A percentile compares a stretch with the other conserved stretches of the same genome.
phyloP scores from a whole-genome alignment of 2,113 vertebrate species.

The Lamprotornis superbus region DNA sequence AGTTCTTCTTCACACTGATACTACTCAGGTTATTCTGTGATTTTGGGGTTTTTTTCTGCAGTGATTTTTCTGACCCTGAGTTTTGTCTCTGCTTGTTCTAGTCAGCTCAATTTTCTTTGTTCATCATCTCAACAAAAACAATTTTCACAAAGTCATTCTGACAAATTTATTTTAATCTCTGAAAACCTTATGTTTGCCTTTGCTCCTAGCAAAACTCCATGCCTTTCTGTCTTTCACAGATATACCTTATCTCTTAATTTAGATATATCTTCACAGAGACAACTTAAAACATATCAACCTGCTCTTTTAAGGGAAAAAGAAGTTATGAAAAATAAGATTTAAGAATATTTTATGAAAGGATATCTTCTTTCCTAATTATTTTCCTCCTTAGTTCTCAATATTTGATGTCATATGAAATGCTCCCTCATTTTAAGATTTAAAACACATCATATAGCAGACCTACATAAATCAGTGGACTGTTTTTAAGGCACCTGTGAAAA shows the following conservation, averaged over 20 bases:
- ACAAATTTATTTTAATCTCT: not conserved
- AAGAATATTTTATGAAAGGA: not conserved
- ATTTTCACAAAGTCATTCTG: not conserved
- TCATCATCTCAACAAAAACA: not conserved
- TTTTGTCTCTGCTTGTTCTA: not conserved
- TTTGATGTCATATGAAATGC: not conserved
- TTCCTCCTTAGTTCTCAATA: not conserved
- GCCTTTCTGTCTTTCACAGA: not conserved
- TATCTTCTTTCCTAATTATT: not conserved
- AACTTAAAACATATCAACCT: not conserved
- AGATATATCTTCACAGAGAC: not conserved
- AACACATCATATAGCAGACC: not conserved
- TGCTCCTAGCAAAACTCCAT: not conserved
- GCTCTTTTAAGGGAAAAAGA: not conserved
- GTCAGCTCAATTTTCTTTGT: not conserved
- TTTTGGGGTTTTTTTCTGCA: not conserved
- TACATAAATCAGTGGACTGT: not conserved
- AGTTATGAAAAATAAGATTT: not conserved
- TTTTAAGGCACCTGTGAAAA: not conserved
- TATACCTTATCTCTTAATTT: not conserved
- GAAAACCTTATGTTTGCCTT: not conserved
- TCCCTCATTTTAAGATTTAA: not conserved
- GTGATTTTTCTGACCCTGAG: not conserved
- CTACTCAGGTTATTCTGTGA: not conserved
- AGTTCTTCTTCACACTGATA: not conserved